Evolutionary conservation across 2,888 invertebrate genomes (phyloP), one percentile per base, ranked within the genome.

Genomic region (Thymelicus sylvestris): DNA sequence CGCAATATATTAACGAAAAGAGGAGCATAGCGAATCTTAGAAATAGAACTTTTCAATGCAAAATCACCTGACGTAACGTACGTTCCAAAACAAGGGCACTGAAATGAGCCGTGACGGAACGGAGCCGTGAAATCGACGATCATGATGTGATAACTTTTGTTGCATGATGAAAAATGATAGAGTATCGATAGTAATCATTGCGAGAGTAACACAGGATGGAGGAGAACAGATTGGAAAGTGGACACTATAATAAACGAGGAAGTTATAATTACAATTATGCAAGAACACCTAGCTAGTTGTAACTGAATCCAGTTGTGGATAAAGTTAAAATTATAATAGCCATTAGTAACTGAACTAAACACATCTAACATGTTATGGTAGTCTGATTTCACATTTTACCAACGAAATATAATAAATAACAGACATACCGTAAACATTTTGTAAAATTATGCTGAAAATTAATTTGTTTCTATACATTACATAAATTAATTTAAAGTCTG

Each of bases 61-160:
- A 65, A 71, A 31, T 50, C 52, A 70, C 52, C 80, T 82, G 79
- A 76, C 70, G 74, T 74, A 78, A 79, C 74, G 74, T 77, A 74
- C 79, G 78, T 76, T 61, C 75, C 79, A 84, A 82, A 89, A 85
- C 86, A 86, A 86, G 84, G 83, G 79, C 80, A 81, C 82, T 81
- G 69, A 81, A 89, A 89, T 86, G 86, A 88, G 82, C 84, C 87
- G 80, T 83, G 82, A 80, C 85, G 71, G 75, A 79, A 75, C 75
- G 76, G 80, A 81, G 78, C 84, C 81, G 84, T 86, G 84, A 86
- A 89, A 90, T 89, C 82, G 77, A 64, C 82, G 82, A 86, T 83
- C 83, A 77, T 77, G 77, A 73, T 78, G 73, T 71, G 71, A 71
- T 71, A 71, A 66, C 71, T 61, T 71, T 66, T 71, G 71, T 71